Conservation (phyloP, 2,888 invertebrate genomes). For the Caenorhabditis sp. region DNA sequence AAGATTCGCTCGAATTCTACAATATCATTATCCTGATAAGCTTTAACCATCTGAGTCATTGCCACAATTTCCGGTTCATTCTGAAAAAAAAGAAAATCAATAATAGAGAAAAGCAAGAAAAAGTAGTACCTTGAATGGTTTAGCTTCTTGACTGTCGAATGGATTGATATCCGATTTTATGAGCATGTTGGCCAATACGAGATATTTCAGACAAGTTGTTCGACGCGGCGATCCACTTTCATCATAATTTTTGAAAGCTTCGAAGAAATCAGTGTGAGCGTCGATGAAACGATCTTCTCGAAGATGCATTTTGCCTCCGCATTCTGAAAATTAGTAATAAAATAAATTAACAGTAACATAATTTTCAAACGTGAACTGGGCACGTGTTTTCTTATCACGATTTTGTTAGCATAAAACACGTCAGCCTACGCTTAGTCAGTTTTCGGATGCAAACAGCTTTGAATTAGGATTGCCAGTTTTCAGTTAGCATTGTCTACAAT, state of each 20-base stretch:
- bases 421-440: neutral
- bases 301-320: conserved; percentile 99
- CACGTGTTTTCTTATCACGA: neutral
- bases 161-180: conserved; percentile 99
- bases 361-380: neutral
- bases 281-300: conserved; percentile 97
- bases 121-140: conserved; percentile 91
- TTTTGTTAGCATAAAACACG: neutral
- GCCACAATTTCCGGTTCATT: conserved; percentile 98
- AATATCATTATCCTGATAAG: conserved; percentile 66
- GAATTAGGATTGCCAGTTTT: neutral
- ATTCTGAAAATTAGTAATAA: conserved; percentile 79
- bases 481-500: neutral
- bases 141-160: conserved; percentile 99
- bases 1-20: conserved; percentile 87
- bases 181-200: conserved; percentile 97
- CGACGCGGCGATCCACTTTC: conserved; percentile 95
- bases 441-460: neutral
- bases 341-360: no score
- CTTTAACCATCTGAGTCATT: conserved; percentile 92
- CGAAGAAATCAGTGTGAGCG: conserved; percentile 98
- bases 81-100: conserved; percentile 59
- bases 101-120: no score
- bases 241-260: conserved; percentile 90
- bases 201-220: conserved; percentile 95